A percentile compares a stretch with the other conserved stretches of the same genome.
phyloP scores from a whole-genome alignment of 2,888 invertebrate species.

The Salpingus planirostris region DNA sequence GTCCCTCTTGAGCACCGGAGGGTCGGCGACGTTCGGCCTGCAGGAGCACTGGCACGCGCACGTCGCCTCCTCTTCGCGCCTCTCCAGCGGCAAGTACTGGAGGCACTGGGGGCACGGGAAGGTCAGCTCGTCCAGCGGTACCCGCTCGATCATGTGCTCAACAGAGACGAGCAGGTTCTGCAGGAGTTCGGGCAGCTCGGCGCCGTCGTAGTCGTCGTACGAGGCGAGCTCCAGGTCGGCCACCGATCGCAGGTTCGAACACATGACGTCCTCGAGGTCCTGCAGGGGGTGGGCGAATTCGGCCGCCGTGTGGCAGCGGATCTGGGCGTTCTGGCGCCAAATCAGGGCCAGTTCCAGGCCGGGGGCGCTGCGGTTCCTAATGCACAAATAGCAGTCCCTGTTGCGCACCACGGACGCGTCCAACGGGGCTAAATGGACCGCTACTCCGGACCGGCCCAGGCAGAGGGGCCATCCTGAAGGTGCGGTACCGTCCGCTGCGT shows the following conservation, averaged over 20 bases:
- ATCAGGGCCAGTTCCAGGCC: constrained; percentile 34
- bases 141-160: constrained; percentile 59
- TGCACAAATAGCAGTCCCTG: constrained; percentile 53
- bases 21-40: constrained; percentile 21
- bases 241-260: constrained; percentile 31
- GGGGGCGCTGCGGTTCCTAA: constrained; percentile 35
- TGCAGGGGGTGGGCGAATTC: constrained; percentile 30
- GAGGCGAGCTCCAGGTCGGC: constrained; percentile 34
- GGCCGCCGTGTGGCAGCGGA: constrained; percentile 34
- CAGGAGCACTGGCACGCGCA: constrained; percentile 40
- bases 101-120: constrained; percentile 50
- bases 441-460: constrained; percentile 51
- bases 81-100: constrained; percentile 39
- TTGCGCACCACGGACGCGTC: constrained; percentile 51
- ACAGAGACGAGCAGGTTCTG: constrained; percentile 59
- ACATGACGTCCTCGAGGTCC: constrained; percentile 35
- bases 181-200: constrained; percentile 54
- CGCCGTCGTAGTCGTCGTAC: constrained; percentile 38
- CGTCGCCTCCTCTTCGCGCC: constrained; percentile 28
- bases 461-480: constrained; percentile 60
- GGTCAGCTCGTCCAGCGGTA: constrained; percentile 53
- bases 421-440: constrained; percentile 55
- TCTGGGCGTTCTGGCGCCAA: constrained; percentile 32
- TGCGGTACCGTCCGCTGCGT: constrained; percentile 39
- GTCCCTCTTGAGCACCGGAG: constrained; percentile 37